Conservation (phyloP, 2,888 invertebrate species). For the Troides oblongomaculatus region DNA sequence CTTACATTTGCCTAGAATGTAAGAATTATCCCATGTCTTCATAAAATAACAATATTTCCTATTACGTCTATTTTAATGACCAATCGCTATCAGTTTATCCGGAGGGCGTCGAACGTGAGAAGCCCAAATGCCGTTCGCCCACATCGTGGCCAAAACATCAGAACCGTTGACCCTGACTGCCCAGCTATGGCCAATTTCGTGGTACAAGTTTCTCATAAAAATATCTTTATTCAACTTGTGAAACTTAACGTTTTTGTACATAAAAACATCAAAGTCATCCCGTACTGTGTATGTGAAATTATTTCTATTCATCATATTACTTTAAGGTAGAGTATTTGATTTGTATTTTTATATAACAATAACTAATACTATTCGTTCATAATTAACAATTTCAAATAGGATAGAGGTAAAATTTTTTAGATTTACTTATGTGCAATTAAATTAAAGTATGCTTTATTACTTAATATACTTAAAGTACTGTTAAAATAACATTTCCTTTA, state of each 20-base stretch:
- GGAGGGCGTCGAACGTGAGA: constrained; percentile 48
- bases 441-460: too few relatives aligned
- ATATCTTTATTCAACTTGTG: neutral
- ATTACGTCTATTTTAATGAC: constrained; percentile 56
- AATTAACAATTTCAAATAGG: too few relatives aligned
- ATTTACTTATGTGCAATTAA: too few relatives aligned
- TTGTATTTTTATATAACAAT: neutral
- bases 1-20: neutral
- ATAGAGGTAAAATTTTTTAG: too few relatives aligned
- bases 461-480: too few relatives aligned
- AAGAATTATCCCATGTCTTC: too few relatives aligned
- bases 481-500: too few relatives aligned
- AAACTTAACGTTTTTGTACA: neutral
- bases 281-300: neutral
- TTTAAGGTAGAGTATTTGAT: neutral
- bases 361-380: too few relatives aligned
- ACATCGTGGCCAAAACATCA: constrained; percentile 57
- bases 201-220: constrained; percentile 25
- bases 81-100: constrained; percentile 50
- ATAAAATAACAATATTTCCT: constrained; percentile 50
- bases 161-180: constrained; percentile 56
- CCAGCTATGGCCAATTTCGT: constrained; percentile 42
- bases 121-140: constrained; percentile 70
- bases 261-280: neutral
- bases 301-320: neutral